Evolutionary conservation across 2,888 invertebrate species (phyloP).

Genomic region (Apodemia mormo): DNA sequence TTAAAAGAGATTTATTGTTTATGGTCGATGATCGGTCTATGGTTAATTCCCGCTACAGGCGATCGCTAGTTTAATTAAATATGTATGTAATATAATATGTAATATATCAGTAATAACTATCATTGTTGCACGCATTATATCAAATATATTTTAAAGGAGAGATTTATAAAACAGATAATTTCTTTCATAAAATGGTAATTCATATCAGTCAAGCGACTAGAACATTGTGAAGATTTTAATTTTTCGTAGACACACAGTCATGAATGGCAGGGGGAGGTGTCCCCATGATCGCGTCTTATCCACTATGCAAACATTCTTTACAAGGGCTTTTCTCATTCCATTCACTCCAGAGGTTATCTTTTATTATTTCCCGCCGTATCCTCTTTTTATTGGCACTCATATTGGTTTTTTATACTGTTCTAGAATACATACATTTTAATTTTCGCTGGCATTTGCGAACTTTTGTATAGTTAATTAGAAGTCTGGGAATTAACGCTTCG

Average conservation of each 20-base stretch:
- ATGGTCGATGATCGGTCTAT: too few relatives aligned
- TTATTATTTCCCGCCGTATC: slow-evolving; percentile 55
- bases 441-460: slow-evolving; percentile 65
- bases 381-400: slow-evolving; percentile 63
- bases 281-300: slow-evolving; percentile 77
- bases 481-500: slow-evolving; percentile 65
- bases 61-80: too few relatives aligned
- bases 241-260: slow-evolving; percentile 50
- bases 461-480: slow-evolving; percentile 69
- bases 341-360: slow-evolving; percentile 79
- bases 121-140: too few relatives aligned
- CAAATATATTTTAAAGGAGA: too few relatives aligned
- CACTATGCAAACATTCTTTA: slow-evolving; percentile 79
- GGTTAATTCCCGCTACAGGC: too few relatives aligned
- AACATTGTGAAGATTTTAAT: slow-evolving; percentile 67
- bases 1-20: too few relatives aligned
- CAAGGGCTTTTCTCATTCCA: slow-evolving; percentile 71
- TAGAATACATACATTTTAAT: slow-evolving; percentile 82
- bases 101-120: too few relatives aligned
- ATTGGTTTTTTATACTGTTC: slow-evolving; percentile 79
- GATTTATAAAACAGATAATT: neutral
- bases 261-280: slow-evolving; percentile 56
- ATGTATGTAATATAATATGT: too few relatives aligned
- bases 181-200: neutral
- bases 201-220: slow-evolving; percentile 34